Evolutionary conservation across 2,797 vertebrate genomes (phyloP).

Genomic region (Pipistrellus pipistrellus): DNA sequence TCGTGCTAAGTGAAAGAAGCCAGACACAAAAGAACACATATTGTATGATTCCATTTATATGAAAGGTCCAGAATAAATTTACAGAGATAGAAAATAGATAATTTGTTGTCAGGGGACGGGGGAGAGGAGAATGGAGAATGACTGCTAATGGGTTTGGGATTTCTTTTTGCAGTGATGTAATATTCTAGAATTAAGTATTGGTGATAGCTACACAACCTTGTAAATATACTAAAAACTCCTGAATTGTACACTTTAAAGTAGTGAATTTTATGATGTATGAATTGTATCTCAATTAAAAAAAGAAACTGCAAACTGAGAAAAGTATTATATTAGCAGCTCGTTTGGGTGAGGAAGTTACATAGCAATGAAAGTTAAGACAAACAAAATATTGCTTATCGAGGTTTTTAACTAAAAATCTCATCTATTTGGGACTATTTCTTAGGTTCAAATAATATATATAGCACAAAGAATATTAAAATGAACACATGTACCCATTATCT

Average conservation of each 20-base stretch:
- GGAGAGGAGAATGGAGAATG: background rate
- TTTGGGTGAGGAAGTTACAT: constrained; percentile 34
- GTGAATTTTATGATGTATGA: background rate
- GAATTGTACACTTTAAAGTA: background rate
- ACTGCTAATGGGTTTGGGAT: background rate
- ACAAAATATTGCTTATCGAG: background rate
- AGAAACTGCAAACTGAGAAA: background rate
- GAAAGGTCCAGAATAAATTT: background rate
- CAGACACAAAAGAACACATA: background rate
- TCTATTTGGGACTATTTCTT: constrained; percentile 35
- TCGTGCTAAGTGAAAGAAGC: background rate
- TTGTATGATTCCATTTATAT: background rate
- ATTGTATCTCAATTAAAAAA: background rate
- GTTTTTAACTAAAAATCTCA: constrained; percentile 51
- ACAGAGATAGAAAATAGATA: background rate
- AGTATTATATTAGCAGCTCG: background rate
- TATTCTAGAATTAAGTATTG: background rate
- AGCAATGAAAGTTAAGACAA: background rate
- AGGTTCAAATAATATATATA: background rate
- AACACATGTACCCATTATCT: background rate
- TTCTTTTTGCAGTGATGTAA: background rate
- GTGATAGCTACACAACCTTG: background rate
- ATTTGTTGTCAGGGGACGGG: background rate
- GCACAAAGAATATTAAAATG: constrained; percentile 31
- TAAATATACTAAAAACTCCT: background rate